A percentile compares a stretch with the other conserved stretches of the same genome.
Conservation (phyloP, 2,797 vertebrate genomes). For the Bovichtus variegatus region DNA sequence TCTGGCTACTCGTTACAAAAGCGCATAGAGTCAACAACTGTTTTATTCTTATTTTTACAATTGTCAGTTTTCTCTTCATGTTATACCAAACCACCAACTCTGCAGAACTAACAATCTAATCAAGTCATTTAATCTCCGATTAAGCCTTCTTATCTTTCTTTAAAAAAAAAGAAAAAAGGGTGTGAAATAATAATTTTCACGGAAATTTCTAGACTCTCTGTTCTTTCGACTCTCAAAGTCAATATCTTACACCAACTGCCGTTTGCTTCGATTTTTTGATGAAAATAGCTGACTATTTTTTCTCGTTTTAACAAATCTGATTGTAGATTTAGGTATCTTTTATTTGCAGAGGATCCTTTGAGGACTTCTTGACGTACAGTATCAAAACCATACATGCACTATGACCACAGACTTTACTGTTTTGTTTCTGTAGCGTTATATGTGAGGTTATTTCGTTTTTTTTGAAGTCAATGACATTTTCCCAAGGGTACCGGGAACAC, state of each 20-base stretch:
- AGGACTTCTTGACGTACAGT: neutral
- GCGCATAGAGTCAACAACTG: slow-evolving; percentile 8
- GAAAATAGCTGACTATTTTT: neutral
- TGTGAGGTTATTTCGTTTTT: slow-evolving; percentile 12
- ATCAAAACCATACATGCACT: neutral
- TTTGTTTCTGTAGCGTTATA: neutral
- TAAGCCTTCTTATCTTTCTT: neutral
- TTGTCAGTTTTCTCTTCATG: neutral
- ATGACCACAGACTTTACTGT: neutral
- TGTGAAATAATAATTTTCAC: neutral
- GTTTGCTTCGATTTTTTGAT: neutral
- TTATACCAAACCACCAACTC: neutral
- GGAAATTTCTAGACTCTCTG: neutral
- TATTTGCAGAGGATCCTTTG: neutral
- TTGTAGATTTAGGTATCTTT: neutral
- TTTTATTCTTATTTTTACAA: neutral
- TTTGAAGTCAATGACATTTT: slow-evolving; percentile 56
- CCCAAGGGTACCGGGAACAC: slow-evolving; percentile 4
- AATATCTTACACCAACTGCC: neutral
- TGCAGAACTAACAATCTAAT: slow-evolving; percentile 3
- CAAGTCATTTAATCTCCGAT: neutral
- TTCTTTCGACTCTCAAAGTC: neutral
- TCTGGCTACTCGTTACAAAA: slow-evolving; percentile 56
- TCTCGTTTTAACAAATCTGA: neutral
- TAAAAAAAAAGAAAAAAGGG: neutral